These are phyloP conservation scores for Boleophthalmus pectinirostris DNA, from an alignment of 2,113 vertebrate species.

Conservation along the genomic window DNA sequence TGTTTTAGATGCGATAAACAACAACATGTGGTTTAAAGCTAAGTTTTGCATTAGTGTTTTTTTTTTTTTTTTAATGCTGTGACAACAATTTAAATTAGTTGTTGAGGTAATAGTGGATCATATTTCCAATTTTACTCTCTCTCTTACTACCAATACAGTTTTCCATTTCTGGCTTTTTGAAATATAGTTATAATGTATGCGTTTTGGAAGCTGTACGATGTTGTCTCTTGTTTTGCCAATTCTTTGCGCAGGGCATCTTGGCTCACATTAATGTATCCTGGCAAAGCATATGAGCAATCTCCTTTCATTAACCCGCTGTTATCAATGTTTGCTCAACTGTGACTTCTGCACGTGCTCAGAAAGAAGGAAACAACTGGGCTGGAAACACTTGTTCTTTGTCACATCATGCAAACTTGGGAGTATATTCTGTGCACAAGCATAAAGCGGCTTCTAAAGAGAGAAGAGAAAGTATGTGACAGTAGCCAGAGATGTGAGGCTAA, in stretches of 20 bases:
- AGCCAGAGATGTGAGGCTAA: neutral
- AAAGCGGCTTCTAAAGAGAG: constrained; percentile 14
- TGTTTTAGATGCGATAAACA: too few relatives aligned
- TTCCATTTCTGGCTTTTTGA: neutral
- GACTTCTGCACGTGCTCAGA: constrained; percentile 40
- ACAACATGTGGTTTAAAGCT: too few relatives aligned
- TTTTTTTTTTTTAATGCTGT: too few relatives aligned
- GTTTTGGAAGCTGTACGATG: neutral
- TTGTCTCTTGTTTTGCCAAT: constrained; percentile 22
- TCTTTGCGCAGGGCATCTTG: constrained; percentile 24
- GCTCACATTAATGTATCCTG: constrained; percentile 50
- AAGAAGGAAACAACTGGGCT: constrained; percentile 41
- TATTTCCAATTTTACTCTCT: too few relatives aligned
- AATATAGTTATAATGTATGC: neutral
- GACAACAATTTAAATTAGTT: neutral
- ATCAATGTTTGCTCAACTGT: constrained; percentile 55
- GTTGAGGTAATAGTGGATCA: too few relatives aligned
- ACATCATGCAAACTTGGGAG: constrained; percentile 1
- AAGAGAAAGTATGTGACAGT: constrained; percentile 45
- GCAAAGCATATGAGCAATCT: constrained; percentile 35
- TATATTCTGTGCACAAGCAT: constrained; percentile 10
- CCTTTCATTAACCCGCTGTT: constrained; percentile 53
- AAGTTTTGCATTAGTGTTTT: too few relatives aligned
- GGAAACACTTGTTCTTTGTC: constrained; percentile 40
- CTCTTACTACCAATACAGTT: too few relatives aligned